Percentiles rank a stretch among this genome's conserved stretches.
phyloP scores from a whole-genome alignment of 2,888 invertebrate genomes.

The Platycheirus rosarum region DNA sequence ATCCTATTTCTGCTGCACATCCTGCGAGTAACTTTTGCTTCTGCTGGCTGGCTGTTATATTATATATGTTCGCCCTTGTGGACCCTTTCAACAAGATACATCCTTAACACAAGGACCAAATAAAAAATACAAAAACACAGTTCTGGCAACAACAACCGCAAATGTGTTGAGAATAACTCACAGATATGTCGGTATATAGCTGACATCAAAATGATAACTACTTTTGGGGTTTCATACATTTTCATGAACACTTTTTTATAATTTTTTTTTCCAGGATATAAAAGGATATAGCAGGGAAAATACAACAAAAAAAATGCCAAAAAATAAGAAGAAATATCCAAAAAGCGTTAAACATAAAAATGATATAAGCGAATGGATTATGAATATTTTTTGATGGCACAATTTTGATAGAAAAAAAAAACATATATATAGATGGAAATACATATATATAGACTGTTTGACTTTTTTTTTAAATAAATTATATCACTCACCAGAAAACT shows the following conservation, averaged over 20 bases:
- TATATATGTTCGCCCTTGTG: constrained; percentile 41
- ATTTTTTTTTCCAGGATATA: too few relatives aligned
- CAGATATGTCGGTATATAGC: constrained; percentile 9
- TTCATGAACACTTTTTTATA: constrained; percentile 20
- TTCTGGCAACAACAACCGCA: constrained; percentile 28
- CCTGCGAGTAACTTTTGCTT: constrained; percentile 29
- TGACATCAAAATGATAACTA: constrained; percentile 57
- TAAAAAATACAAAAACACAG: constrained; percentile 11
- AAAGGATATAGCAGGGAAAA: constrained; percentile 13
- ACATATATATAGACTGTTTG: constrained; percentile 42
- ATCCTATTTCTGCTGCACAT: constrained; percentile 3
- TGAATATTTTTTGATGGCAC: constrained; percentile 48
- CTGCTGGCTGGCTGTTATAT: neutral
- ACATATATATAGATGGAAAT: constrained; percentile 17
- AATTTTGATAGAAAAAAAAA: constrained; percentile 26
- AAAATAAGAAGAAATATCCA: constrained; percentile 19
- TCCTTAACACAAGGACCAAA: constrained; percentile 19
- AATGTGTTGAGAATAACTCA: constrained; percentile 50
- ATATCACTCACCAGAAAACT: constrained; percentile 80
- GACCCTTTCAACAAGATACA: constrained; percentile 44
- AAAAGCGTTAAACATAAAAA: constrained; percentile 38
- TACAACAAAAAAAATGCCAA: constrained; percentile 35
- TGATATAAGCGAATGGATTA: constrained; percentile 59
- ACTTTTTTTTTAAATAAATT: constrained; percentile 40
- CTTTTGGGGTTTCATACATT: constrained; percentile 50